Base-by-base conservation (phyloP, 2,797 vertebrate genomes). In the Danio kyathit region DNA sequence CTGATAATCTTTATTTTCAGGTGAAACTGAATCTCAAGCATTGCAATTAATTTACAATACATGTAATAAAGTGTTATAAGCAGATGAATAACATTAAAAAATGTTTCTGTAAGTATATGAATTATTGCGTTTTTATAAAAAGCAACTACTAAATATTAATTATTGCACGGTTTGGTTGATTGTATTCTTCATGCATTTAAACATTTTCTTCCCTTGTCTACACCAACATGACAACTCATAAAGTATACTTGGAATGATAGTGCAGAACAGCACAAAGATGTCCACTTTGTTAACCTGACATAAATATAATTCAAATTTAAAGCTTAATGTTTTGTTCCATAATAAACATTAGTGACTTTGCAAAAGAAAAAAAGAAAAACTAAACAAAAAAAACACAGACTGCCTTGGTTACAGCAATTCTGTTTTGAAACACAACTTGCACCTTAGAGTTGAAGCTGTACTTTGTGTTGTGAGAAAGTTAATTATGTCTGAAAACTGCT, bases 241-340 rank as follows among this genome's bases (percentile, higher is more conserved):
- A 16, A 67, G 40, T 66, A 44, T 73, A 59, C 5, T 8, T 64
- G 4, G 40, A 59, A 21, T 67, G 0, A 70, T 49, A 13, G 11
- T 73, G 60, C 52, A 10, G 69, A 57, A 67, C 43, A 43, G 40
- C 9, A 64, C 17, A 21, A 66, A 54, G 43, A 74, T 72, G 46
- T 84, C 73, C 13, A 61, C 81, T 85, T 82, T 85, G 67, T 48
- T 80, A 51, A 54, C 51, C 19, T 64, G 54, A 7, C 56, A 41
- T 80, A 85, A 80, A 85, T 78, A 57, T 16, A 41, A 48, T 78
- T 78, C 14, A 52, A 60, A 14, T 16, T 77, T 77, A 73, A 82
- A 76, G 81, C 52, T 51, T 44, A 38, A 66, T 6, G 13, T 7
- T 57, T 6, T 4, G 38, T 57, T 44, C 4, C 38, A 65, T 48